Evolutionary conservation across 2,888 invertebrate species (phyloP), one percentile per base, ranked within the genome.

Genomic region (Drosophila seclusa): DNA sequence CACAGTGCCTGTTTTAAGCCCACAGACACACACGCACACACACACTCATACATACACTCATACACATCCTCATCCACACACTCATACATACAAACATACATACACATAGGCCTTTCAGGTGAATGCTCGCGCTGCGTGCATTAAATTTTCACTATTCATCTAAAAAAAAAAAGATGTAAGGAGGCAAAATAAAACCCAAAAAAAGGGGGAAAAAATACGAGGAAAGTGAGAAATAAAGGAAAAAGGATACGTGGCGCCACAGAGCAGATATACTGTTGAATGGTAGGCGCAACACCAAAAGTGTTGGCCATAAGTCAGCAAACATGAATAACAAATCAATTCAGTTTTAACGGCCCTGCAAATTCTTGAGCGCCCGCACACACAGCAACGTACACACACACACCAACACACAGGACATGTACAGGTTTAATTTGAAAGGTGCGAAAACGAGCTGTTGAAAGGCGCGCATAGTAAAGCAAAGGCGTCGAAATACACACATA

Each of bases 321-420:
- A 86, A 89, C 90, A 90, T 90, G 90, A 91, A 91, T 90, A 90
- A 91, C 91, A 91, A 90, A 90, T 91, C 90, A 91, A 90, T 90
- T 90, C 87, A 76, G 83, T 87, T 90, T 91, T 83, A 87, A 86
- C 79, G 73, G 72, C 61, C 64, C 68, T 70, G 80, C 79, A 79
- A 89, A 80, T 79, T 78, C 89, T 81, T 78, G 67, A 74, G 83
- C 69, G 57, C 54, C 48, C 62, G 31, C 53, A 50, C 34, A 21
- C 61, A 42, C 32, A 32, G 32, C 32, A 11, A 27, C 31, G 21
- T 49, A 24, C 48, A 40, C 60, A 49, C 45, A 58, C 49, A 66
- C 45, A 55, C 42, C 36, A 50, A 59, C 60, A 61, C 24, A 64
- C 32, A 64, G 11, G 32, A 42, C 40, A 57, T 55, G 57, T 11